A percentile compares a stretch with the other conserved stretches of the same genome.
Conservation (phyloP, 2,797 vertebrate species). For the Babyrousa celebensis region DNA sequence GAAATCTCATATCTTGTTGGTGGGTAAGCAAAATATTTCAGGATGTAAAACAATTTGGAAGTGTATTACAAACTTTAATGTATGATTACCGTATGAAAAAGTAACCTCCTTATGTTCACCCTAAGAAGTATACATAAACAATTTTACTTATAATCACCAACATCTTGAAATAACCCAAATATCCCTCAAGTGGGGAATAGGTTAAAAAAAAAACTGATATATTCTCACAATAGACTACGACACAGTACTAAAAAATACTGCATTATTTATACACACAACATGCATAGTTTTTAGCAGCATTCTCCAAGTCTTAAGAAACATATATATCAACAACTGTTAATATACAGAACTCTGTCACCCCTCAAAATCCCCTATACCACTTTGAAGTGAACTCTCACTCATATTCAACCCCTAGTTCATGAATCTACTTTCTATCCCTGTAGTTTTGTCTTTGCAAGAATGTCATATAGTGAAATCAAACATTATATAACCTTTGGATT, state of each 20-base stretch:
- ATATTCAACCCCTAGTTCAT: neutral
- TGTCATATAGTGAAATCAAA: constrained; percentile 5
- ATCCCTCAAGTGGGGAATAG: neutral
- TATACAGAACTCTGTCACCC: neutral
- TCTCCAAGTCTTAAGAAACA: neutral
- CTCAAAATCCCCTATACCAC: neutral
- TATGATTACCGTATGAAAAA: neutral
- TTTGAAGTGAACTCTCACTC: neutral
- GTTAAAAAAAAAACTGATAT: neutral
- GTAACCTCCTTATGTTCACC: neutral
- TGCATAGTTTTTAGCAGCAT: neutral
- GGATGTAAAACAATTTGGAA: neutral
- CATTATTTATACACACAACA: neutral
- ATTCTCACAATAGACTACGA: neutral
- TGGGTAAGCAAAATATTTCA: neutral
- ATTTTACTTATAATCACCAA: constrained; percentile 7
- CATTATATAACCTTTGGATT: neutral
- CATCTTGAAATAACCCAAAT: neutral
- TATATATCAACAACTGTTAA: neutral
- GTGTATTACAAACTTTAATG: constrained; percentile 12
- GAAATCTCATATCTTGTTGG: neutral
- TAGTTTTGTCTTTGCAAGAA: neutral
- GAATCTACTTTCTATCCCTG: neutral
- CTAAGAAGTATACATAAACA: neutral
- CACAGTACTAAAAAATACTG: neutral